Evolutionary conservation across 2,888 invertebrate genomes (phyloP).

Genomic region (Melinopterus prodromus): DNA sequence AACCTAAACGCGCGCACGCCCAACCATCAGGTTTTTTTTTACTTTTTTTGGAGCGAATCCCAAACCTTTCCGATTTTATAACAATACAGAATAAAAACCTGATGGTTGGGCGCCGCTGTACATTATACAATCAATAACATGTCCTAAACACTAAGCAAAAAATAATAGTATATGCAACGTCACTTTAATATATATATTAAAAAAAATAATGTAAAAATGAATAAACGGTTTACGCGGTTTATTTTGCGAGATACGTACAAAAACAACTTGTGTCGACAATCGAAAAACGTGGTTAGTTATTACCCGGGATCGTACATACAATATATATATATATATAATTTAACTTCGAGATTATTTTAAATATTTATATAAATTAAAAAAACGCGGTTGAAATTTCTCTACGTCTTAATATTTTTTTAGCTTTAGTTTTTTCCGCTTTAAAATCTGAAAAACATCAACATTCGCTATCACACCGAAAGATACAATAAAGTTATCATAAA

Average conservation of each 20-base stretch:
- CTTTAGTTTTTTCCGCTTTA: conserved; percentile 26
- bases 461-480: conserved; percentile 38
- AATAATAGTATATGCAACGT: conserved; percentile 4
- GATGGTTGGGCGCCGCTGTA: not conserved
- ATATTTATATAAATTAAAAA: not conserved
- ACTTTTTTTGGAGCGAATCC: not conserved
- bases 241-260: not conserved
- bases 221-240: not conserved
- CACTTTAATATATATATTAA: conserved; percentile 4
- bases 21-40: not conserved
- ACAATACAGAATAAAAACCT: not conserved
- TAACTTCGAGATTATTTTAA: not conserved
- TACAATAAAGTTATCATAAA: conserved; percentile 27
- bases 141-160: conserved; percentile 4
- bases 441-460: conserved; percentile 39
- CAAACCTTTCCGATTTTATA: not conserved
- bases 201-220: not conserved
- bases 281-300: not conserved
- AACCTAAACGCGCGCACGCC: not conserved
- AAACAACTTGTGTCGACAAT: not conserved
- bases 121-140: conserved; percentile 4
- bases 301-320: not conserved
- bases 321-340: not conserved
- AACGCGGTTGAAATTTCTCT: not conserved
- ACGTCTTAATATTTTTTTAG: conserved; percentile 14